These are phyloP conservation scores for Dasypolia templi DNA, from an alignment of 2,888 invertebrate genomes.

Conservation along the genomic window DNA sequence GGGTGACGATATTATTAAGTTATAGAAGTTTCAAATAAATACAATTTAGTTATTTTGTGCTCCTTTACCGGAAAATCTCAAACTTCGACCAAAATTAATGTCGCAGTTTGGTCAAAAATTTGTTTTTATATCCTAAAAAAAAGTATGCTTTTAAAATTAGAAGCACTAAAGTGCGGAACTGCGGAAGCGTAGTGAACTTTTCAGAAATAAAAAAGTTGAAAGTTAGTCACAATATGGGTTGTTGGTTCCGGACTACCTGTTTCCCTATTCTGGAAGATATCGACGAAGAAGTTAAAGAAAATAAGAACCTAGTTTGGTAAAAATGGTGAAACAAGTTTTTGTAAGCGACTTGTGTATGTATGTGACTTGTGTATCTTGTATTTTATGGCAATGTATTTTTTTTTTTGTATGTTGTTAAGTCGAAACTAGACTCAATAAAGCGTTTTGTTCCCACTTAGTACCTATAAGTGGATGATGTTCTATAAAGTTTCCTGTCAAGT, in stretches of 20 bases:
- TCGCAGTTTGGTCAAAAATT: background rate
- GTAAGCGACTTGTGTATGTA: background rate
- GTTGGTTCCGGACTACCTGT: conserved; percentile 52
- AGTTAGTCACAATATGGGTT: conserved; percentile 60
- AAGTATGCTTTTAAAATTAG: conserved; percentile 33
- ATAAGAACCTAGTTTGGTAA: background rate
- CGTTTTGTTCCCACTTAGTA: no score
- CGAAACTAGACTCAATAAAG: no score
- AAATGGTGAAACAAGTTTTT: background rate
- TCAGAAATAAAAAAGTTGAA: conserved; percentile 53
- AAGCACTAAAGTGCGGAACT: conserved; percentile 22
- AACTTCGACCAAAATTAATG: background rate
- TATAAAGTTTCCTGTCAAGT: no score
- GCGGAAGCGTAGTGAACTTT: conserved; percentile 37
- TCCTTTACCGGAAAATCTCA: background rate
- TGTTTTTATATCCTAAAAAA: background rate
- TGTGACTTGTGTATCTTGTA: background rate
- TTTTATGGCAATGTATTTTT: background rate
- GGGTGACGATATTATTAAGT: background rate
- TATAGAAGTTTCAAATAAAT: background rate
- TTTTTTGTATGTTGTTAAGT: no score
- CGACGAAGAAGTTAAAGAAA: background rate
- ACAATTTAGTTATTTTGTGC: background rate
- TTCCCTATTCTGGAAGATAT: conserved; percentile 55
- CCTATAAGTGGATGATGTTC: no score